Evolutionary conservation across 1,140 invertebrate species (phyloP), one percentile per base, ranked within the genome.

Genomic region (Tetragnatha versicolor): DNA sequence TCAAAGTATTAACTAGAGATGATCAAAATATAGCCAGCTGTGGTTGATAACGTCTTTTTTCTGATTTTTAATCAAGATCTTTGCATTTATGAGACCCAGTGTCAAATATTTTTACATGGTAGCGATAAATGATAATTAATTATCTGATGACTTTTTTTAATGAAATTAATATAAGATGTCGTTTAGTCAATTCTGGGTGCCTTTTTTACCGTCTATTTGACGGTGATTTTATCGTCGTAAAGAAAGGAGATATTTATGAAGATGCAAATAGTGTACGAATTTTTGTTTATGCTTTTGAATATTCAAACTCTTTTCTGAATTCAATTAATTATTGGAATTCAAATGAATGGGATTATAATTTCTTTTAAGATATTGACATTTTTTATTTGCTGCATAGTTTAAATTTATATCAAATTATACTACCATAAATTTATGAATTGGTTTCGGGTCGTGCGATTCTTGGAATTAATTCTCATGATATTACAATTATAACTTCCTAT

Each of bases 1-100:
- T 65, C 61, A 65, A 45, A 47, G 20, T 12, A 29, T 65, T 42
- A 42, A 65, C 37, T 65, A 6, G 25, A 25, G 10, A n/a, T 39
- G 10, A 65, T 65, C 37, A 65, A 65, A 65, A 42, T 65, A 65
- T 65, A 65, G 22, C 55, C 61, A 65, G 61, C 61, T 65, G 61
- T 65, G 61, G 61, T 65, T 65, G 61, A 42, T 65, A 65, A n/a
- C 10, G 17, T 14, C 42, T 65, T 53, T 65, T 65, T 65, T 42
- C 17, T 42, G 29, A 42, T 42, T 42, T 65, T 60, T 65, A 65
- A 65, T 65, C 37, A 58, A 42, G 39, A 65, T 12, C 35, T 39
- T 14, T 65, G 10, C 39, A 37, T 65, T 65, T 45, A 65, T 65
- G 37, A 65, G 61, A 42, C 27, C 27, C 39, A 27, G 25, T 39